Evolutionary conservation across 2,888 invertebrate genomes (phyloP), one percentile per base, ranked within the genome.

Genomic region (Macrosoma leucophasiata): DNA sequence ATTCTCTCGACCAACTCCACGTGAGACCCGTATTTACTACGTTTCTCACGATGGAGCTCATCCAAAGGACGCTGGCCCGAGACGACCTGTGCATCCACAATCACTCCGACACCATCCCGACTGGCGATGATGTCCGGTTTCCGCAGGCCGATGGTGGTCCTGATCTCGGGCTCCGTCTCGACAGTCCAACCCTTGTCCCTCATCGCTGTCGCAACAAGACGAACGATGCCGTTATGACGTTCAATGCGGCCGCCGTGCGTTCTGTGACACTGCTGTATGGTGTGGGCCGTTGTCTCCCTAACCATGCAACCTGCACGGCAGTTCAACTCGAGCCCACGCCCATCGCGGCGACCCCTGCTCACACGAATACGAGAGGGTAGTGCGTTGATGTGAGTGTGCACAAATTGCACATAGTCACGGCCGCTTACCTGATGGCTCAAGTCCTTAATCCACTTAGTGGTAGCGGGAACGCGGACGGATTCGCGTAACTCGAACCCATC

Each of bases 11-110:
- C 43, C 5, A 55, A 26, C 45, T 50, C 52, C 2, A 1, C 47
- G 29, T 53, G 44, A 13, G 29, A 18, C 1, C 32, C 45, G 41
- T 60, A 57, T 12, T 58, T 51, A 1, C 12, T 22, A 24, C 45
- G 36, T 25, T 68, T 61, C 4, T 23, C 29, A 2, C 35, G 25
- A 20, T 65, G 56, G 1, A 48, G 42, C 0, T 33, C 39, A 1
- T 58, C 53, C 0, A 63, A 50, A 3, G 46, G 30, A 0, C 40
- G 38, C 29, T 50, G 48, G 9, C 57, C 62, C 34, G 57, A 52
- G 23, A 65, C 63, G 3, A 67, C 46, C 41, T 70, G 58, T 1
- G 55, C 60, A 29, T 69, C 64, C 2, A 68, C 27, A 0, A 71
- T 50, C 0, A 53, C 46, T 0, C 53, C 56, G n/a, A n/a, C 2